Evolutionary conservation across 2,797 vertebrate genomes (phyloP), one percentile per base, ranked within the genome.

Genomic region (Rhynchotus rufescens): DNA sequence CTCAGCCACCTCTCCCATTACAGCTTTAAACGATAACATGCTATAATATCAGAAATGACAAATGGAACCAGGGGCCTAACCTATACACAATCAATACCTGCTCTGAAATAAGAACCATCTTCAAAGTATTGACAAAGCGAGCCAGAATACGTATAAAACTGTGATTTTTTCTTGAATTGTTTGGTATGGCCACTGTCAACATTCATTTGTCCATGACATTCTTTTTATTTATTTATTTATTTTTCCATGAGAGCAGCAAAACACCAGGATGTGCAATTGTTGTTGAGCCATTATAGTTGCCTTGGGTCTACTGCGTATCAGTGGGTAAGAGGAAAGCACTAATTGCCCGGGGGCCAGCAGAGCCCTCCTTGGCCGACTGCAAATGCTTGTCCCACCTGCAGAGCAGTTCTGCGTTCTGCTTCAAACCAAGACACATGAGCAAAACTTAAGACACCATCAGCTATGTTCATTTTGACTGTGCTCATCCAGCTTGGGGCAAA

Each of bases 1-100:
- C 98, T 98, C 94, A 97, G 97, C 98, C 98, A 98, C 98, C 98
- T 98, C 98, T 98, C 98, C 97, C 97, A 97, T 98, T 98, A 98
- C 98, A 97, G 98, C 98, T 98, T 98, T 99, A 99, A 99, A 99
- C 97, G 98, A 98, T 98, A 98, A 99, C 99, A 99, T 89, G 97
- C 98, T 98, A 99, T 99, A 99, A 98, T 99, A 99, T 98, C 98
- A 98, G 98, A 99, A 98, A 99, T 99, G 99, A 99, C 99, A 99
- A 99, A 99, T 99, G 98, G 98, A 98, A 98, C 98, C 89, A 91
- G 98, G 98, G 98, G 97, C 98, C 98, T 98, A 98, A 98, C 99
- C 98, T 98, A 98, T 98, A 98, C 97, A 91, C 97, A 98, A 99
- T 99, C 99, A 98, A 99, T 99, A 99, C 97, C 98, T 97, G 98